Evolutionary conservation across 2,888 invertebrate genomes (phyloP), one percentile per base, ranked within the genome.

Genomic region (Spodoptera exigua): DNA sequence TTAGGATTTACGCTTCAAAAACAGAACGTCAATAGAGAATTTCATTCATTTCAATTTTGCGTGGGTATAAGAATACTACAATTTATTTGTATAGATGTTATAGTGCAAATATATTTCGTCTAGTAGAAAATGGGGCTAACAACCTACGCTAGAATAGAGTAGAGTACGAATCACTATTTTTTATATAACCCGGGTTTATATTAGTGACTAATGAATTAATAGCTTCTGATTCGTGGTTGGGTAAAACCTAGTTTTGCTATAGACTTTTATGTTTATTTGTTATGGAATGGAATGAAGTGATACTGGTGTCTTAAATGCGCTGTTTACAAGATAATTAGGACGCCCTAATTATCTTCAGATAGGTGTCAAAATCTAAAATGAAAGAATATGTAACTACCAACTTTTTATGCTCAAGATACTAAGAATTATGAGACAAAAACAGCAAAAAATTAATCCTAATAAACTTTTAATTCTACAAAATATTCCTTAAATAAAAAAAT

Each of bases 41-140:
- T 69, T 69, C 69, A 74, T 74, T 74, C 74, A 74, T 53, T 52
- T 48, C 41, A 56, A 36, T 61, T 52, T 35, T 21, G 52, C 69
- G 74, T 70, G 69, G 60, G 74, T 43, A 44, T 61, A 18, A 48
- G 55, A 69, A 73, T 53, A 69, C 54, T 52, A 52, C 46, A 52
- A 74, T 69, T 46, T 56, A 59, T 63, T 61, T 54, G 45, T 21
- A 39, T 64, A 45, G 10, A 43, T 40, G 43, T 48, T 54, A 72
- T 40, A 21, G 59, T 46, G 32, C 14, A 21, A 48, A 58, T 49
- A 62, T 64, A 49, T 45, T 43, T n/a, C 49, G 37, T 51, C 49
- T 54, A 13, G 16, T 14, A n/a, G 40, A 64, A 48, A 56, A 56
- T 65, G 57, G 51, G 53, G 41, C 45, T 58, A 74, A 47, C 46